Base-by-base conservation (phyloP, 2,888 invertebrate species). In the Melieria crassipennis region DNA sequence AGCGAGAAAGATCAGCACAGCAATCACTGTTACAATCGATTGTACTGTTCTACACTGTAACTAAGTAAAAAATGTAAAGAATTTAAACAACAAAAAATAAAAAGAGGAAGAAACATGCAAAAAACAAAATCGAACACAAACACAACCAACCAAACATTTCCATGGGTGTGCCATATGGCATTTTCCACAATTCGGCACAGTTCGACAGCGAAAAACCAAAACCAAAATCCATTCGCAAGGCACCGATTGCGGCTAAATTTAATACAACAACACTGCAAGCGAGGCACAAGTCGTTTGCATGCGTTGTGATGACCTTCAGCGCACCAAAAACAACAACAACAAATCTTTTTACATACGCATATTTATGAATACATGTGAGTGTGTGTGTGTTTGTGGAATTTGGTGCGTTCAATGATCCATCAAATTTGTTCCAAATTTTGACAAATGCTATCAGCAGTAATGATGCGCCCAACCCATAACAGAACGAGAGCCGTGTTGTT, bases 371-470 rank as follows among this genome's bases (percentile, higher is more conserved):
- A 11, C 4, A 1, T 52, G 52, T 52, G 13, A 11, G 5, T 11
- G 13, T 13, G 11, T 52, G 16, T 16, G 48, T 16, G 43, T 56
- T 13, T 45, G 62, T 16, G 56, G 48, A 46, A 57, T 69, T 69
- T 62, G 50, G 67, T 67, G 63, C 63, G 42, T 69, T 71, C 65
- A 73, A 73, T 70, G 75, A 73, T 73, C 75, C 72, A 71, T 75
- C 72, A 75, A 72, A 71, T 73, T 73, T 73, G 72, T 65, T 69
- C 71, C 69, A 73, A 71, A 72, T 75, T 72, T 70, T 65, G 42
- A 66, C 65, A 69, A 70, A 63, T 62, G 62, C 56, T 69, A 63
- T 47, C 62, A 62, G 45, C 43, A 45, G 13, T 65, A 65, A 30
- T 65, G 64, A 7, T 30, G 45, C 60, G 60, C 60, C 67, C 58